Evolutionary conservation across 2,113 vertebrate species (phyloP).

Genomic region (Romanogobio albipinnatus): DNA sequence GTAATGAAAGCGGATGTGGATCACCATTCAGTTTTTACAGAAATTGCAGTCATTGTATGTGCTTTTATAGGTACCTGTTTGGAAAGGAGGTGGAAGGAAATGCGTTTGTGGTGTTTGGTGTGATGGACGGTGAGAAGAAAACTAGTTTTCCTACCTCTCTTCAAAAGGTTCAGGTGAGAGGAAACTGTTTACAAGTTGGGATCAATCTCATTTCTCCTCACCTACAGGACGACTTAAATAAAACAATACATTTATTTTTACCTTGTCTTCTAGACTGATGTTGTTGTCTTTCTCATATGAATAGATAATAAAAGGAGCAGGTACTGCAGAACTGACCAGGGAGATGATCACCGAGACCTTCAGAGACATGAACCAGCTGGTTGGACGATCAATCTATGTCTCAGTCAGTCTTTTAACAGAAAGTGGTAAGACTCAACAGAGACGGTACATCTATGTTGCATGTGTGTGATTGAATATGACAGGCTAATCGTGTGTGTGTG

Average conservation of each 20-base stretch:
- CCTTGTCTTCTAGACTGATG: too few species aligned
- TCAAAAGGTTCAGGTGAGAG: slow-evolving; percentile 61
- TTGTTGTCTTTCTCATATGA: not conserved
- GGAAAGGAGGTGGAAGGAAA: slow-evolving; percentile 67
- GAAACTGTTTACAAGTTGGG: not conserved
- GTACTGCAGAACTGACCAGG: not conserved
- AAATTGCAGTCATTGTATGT: not conserved
- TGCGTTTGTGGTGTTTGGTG: slow-evolving; percentile 78
- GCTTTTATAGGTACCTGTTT: slow-evolving; percentile 72
- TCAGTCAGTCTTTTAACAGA: slow-evolving; percentile 16
- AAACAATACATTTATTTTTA: too few species aligned
- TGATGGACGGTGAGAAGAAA: slow-evolving; percentile 62
- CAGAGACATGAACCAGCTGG: slow-evolving; percentile 10
- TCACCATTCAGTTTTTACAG: not conserved
- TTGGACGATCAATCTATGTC: slow-evolving; percentile 57
- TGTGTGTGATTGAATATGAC: not conserved
- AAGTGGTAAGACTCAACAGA: not conserved
- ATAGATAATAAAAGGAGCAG: slow-evolving; percentile 49
- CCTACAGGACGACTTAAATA: not conserved
- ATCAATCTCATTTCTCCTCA: not conserved
- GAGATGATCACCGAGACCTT: slow-evolving; percentile 25
- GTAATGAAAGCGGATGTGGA: too few species aligned
- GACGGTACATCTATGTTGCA: not conserved
- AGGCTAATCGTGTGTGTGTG: not conserved
- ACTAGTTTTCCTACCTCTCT: slow-evolving; percentile 75